Conservation (phyloP, 1,140 invertebrate genomes). For the Bradynema listronoti region DNA sequence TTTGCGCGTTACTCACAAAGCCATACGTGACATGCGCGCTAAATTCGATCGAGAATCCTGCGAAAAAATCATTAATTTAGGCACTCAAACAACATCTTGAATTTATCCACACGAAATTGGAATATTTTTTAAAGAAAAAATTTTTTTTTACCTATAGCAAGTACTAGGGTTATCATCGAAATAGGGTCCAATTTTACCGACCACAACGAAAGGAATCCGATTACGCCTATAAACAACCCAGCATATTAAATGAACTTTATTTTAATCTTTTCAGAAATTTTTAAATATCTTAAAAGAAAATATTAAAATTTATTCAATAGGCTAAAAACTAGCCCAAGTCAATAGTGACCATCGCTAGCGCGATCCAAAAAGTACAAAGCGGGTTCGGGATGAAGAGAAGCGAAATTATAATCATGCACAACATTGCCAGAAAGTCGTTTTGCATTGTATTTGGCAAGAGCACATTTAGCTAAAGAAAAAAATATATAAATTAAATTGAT, state of each 20-base stretch:
- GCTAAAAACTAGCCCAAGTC: conserved; percentile 65
- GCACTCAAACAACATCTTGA: background rate
- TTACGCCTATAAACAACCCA: conserved; percentile 71
- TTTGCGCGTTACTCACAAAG: conserved; percentile 70
- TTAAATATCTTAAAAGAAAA: conserved; percentile 1
- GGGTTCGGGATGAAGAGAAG: conserved; percentile 91
- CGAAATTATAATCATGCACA: conserved; percentile 90
- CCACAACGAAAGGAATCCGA: conserved; percentile 93
- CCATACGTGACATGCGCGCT: conserved; percentile 94
- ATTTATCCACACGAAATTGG: no score
- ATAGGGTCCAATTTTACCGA: conserved; percentile 65
- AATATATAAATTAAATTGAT: no score
- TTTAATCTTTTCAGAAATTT: no score
- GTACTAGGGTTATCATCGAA: conserved; percentile 59
- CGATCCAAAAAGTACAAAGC: conserved; percentile 84
- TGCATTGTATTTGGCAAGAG: conserved; percentile 85
- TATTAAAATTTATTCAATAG: background rate
- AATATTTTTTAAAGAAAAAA: no score
- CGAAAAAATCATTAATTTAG: conserved; percentile 9
- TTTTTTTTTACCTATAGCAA: conserved; percentile 33
- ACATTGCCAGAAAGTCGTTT: conserved; percentile 73
- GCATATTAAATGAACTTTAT: no score
- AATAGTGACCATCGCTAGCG: conserved; percentile 87
- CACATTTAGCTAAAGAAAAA: conserved; percentile 68
- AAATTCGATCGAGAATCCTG: conserved; percentile 65